phyloP scores from a whole-genome alignment of 2,113 vertebrate species.

The Noctilio leporinus region DNA sequence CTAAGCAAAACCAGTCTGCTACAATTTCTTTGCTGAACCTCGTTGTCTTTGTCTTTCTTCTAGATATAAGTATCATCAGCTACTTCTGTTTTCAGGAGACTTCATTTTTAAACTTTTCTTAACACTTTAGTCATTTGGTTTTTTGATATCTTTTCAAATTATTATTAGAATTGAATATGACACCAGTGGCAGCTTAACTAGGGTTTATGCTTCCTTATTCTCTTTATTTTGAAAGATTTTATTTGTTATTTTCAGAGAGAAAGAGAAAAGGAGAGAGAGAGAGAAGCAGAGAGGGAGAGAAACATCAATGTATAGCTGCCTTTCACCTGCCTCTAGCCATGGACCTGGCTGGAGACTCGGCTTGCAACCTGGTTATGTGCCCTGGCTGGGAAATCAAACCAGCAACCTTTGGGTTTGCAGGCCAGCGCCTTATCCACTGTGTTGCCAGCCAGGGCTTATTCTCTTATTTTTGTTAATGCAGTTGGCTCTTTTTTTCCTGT shows the following conservation, averaged over 20 bases:
- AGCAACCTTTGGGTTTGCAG: too few species aligned
- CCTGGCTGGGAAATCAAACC: too few species aligned
- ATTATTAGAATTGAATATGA: not conserved
- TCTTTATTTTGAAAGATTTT: too few species aligned
- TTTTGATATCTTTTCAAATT: conserved; percentile 4
- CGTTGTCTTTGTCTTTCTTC: not conserved
- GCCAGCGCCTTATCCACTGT: too few species aligned
- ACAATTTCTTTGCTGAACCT: not conserved
- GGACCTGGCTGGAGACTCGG: too few species aligned
- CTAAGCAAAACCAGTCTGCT: not conserved
- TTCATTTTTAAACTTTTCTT: not conserved
- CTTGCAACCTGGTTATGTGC: too few species aligned
- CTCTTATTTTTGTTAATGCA: not conserved
- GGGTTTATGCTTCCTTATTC: not conserved
- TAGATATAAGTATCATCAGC: not conserved
- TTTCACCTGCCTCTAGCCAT: too few species aligned
- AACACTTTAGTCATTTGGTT: not conserved
- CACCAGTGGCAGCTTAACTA: not conserved
- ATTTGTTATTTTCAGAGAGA: too few species aligned
- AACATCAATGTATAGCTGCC: too few species aligned
- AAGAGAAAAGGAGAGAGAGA: too few species aligned
- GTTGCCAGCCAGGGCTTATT: too few species aligned
- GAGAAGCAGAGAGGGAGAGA: too few species aligned
- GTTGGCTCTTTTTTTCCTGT: not conserved
- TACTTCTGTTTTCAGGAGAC: not conserved